Evolutionary conservation across 2,888 invertebrate genomes (phyloP).

Genomic region (Oligia latruncula): DNA sequence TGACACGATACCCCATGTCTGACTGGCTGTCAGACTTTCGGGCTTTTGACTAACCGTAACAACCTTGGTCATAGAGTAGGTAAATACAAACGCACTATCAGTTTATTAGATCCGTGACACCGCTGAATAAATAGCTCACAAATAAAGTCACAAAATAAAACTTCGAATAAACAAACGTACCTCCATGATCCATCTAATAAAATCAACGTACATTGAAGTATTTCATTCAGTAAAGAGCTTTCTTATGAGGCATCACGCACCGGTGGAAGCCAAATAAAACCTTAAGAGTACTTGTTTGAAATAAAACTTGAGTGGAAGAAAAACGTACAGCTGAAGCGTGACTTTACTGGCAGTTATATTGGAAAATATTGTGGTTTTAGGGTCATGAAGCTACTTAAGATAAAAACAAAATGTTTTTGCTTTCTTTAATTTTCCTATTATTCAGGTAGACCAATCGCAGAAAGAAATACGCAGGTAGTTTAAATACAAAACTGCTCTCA

Average conservation of each 20-base stretch:
- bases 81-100: neutral
- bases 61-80: neutral
- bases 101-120: neutral
- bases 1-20: neutral
- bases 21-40: neutral
- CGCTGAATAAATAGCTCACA: neutral
- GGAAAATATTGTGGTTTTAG: conserved; percentile 14
- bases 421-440: too few species aligned
- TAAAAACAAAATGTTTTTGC: too few species aligned
- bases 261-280: conserved; percentile 48
- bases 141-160: conserved; percentile 1
- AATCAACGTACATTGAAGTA: conserved; percentile 39
- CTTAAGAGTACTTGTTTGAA: conserved; percentile 17
- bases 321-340: conserved; percentile 11
- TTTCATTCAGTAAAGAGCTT: conserved; percentile 67
- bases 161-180: conserved; percentile 14
- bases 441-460: neutral
- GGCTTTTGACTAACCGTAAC: neutral
- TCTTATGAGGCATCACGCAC: conserved; percentile 53
- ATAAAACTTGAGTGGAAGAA: conserved; percentile 25
- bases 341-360: neutral
- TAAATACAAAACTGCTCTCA: neutral
- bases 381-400: neutral
- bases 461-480: neutral
- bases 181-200: conserved; percentile 12